phyloP scores from a whole-genome alignment of 2,797 vertebrate species.

The Arctocebus calabarensis region DNA sequence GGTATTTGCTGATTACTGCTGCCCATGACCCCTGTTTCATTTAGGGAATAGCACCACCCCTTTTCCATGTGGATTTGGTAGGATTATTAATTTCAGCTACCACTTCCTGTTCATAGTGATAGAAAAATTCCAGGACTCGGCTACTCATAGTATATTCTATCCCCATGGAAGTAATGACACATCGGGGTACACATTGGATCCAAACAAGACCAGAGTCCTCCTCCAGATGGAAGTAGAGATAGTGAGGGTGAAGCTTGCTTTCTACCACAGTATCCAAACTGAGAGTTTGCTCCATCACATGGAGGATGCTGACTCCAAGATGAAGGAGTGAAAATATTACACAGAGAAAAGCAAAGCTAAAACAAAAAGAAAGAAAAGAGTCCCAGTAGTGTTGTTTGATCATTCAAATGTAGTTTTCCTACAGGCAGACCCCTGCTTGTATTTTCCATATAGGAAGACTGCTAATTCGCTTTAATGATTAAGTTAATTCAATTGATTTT shows the following conservation, averaged over 20 bases:
- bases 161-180: background rate
- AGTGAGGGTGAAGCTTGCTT: background rate
- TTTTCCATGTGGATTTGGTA: background rate
- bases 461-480: background rate
- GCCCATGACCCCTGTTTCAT: background rate
- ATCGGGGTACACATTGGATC: background rate
- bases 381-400: background rate
- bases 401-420: background rate
- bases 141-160: background rate
- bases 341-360: background rate
- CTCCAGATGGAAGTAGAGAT: background rate
- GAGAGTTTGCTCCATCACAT: background rate
- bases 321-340: background rate
- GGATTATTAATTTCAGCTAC: background rate
- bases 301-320: background rate
- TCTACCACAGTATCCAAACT: background rate
- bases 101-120: background rate
- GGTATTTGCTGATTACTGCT: background rate
- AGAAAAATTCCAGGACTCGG: background rate
- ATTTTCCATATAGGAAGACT: background rate
- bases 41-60: background rate
- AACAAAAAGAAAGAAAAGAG: background rate
- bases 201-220: background rate
- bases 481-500: background rate
- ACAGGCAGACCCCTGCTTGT: background rate